These are phyloP conservation scores for Oegoconia quadripuncta DNA, from an alignment of 2,888 invertebrate species.

Conservation along the genomic window DNA sequence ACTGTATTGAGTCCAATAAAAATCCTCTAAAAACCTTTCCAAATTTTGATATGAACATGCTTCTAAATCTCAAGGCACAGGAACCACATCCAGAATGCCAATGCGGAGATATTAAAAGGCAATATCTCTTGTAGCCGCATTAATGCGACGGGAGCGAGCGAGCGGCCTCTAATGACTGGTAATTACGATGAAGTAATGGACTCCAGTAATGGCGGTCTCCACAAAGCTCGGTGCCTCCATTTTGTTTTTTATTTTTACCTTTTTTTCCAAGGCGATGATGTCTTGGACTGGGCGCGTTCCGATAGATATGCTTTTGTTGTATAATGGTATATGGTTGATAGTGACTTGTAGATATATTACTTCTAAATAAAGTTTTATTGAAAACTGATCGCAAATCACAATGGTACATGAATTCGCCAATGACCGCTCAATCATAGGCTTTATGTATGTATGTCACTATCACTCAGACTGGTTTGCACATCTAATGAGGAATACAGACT, in stretches of 20 bases:
- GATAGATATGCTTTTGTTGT: constrained; percentile 17
- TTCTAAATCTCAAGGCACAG: not conserved
- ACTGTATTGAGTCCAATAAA: too few relatives aligned
- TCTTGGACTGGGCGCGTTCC: constrained; percentile 37
- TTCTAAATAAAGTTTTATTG: not conserved
- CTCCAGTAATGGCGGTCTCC: constrained; percentile 60
- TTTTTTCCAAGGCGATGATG: constrained; percentile 36
- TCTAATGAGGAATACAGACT: too few relatives aligned
- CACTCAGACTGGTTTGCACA: too few relatives aligned
- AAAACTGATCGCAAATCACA: too few relatives aligned
- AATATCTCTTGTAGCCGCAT: constrained; percentile 41
- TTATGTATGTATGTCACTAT: too few relatives aligned
- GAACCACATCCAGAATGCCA: constrained; percentile 30
- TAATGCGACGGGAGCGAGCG: constrained; percentile 49
- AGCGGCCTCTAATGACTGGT: constrained; percentile 64
- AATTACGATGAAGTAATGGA: constrained; percentile 70
- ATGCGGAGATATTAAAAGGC: constrained; percentile 60
- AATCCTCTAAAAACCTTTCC: not conserved
- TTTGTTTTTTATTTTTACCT: constrained; percentile 48
- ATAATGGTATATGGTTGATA: not conserved
- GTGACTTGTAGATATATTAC: not conserved
- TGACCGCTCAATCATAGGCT: too few relatives aligned
- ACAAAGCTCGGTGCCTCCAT: constrained; percentile 61
- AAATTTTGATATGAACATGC: not conserved
- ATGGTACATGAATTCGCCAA: too few relatives aligned